Evolutionary conservation across 2,797 vertebrate species (phyloP).

Genomic region (Clarias platycephalus): DNA sequence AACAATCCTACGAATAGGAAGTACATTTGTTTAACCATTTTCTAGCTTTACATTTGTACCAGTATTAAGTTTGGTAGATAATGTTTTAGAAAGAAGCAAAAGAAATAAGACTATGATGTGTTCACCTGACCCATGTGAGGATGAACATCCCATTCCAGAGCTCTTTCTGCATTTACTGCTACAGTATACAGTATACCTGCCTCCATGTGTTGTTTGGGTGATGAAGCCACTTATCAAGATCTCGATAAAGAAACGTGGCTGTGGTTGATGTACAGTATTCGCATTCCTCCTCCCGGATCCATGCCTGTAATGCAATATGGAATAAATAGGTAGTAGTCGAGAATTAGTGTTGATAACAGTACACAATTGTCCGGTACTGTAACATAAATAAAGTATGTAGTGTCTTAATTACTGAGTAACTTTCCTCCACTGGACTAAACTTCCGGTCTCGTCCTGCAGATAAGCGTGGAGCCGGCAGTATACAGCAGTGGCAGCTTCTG

Average conservation of each 20-base stretch:
- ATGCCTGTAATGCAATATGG: neutral
- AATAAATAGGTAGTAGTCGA: neutral
- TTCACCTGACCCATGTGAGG: neutral
- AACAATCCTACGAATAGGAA: neutral
- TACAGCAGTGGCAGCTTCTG: slow-evolving; percentile 96
- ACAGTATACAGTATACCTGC: too few relatives aligned
- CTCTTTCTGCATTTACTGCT: neutral
- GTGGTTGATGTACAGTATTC: neutral
- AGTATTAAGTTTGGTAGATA: neutral
- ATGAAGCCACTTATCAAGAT: too few relatives aligned
- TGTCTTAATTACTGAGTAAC: neutral
- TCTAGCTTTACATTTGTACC: neutral
- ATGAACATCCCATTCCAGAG: neutral
- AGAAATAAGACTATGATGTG: neutral
- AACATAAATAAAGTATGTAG: neutral
- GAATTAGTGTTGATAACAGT: neutral
- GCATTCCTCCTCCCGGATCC: neutral
- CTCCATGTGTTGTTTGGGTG: too few relatives aligned
- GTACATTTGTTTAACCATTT: neutral
- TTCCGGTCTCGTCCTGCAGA: slow-evolving; percentile 68
- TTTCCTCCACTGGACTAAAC: neutral
- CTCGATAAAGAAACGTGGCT: too few relatives aligned
- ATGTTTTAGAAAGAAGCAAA: neutral
- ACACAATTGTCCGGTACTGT: neutral
- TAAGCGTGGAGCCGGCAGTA: slow-evolving; percentile 83